Conservation (phyloP, 2,113 vertebrate species). For the Parus major region DNA sequence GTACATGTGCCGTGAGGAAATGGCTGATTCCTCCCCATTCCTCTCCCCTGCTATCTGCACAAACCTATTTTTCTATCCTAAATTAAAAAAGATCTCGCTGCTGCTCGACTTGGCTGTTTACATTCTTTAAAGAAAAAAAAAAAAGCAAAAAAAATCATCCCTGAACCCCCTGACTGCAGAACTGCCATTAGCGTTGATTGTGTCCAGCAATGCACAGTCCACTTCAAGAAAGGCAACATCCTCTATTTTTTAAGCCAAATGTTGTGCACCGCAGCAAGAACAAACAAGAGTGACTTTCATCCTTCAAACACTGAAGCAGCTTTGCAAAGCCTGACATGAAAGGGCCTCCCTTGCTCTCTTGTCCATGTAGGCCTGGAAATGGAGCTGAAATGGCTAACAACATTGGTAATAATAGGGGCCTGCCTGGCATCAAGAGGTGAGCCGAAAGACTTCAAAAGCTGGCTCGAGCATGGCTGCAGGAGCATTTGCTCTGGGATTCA, state of each 20-base stretch:
- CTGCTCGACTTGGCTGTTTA: not conserved
- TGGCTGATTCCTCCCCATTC: not conserved
- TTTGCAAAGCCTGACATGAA: slow-evolving; percentile 84
- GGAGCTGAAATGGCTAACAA: slow-evolving; percentile 81
- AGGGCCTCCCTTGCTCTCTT: slow-evolving; percentile 78
- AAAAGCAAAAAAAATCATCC: not conserved
- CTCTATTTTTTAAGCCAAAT: slow-evolving; percentile 59
- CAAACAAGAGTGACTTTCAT: slow-evolving; percentile 67
- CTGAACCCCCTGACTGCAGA: slow-evolving; percentile 9
- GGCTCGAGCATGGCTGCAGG: slow-evolving; percentile 65
- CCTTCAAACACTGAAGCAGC: slow-evolving; percentile 67
- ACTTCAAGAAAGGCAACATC: slow-evolving; percentile 61
- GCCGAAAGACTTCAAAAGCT: slow-evolving; percentile 89
- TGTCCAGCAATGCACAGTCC: not conserved
- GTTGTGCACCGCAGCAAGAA: slow-evolving; percentile 38
- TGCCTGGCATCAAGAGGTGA: slow-evolving; percentile 87
- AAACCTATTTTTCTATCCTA: slow-evolving; percentile 3
- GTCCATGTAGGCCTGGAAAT: slow-evolving; percentile 83
- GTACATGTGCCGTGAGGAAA: not conserved
- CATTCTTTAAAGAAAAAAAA: not conserved
- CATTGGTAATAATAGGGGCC: slow-evolving; percentile 88
- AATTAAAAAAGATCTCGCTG: slow-evolving; percentile 39
- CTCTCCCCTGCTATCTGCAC: not conserved
- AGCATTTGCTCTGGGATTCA: slow-evolving; percentile 68
- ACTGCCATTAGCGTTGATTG: slow-evolving; percentile 46